These are phyloP conservation scores for Rhopalosiphum padi DNA, from an alignment of 1,140 invertebrate species.

Conservation along the genomic window DNA sequence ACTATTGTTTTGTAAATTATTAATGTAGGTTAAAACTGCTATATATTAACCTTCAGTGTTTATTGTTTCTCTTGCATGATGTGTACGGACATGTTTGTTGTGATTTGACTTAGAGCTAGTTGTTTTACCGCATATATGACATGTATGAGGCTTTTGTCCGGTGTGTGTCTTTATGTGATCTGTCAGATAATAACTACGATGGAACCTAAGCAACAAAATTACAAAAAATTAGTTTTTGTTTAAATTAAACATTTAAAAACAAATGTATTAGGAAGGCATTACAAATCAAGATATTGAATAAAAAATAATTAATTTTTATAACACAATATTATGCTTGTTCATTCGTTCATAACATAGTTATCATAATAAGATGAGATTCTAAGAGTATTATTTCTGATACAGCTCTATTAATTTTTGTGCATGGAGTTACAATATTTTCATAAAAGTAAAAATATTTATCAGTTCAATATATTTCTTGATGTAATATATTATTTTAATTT, in stretches of 20 bases:
- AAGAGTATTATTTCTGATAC: background rate
- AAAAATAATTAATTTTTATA: background rate
- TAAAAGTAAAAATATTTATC: background rate
- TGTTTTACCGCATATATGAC: conserved; percentile 85
- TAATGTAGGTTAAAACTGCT: background rate
- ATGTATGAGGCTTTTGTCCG: conserved; percentile 81
- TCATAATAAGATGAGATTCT: background rate
- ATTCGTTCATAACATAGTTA: too few species aligned
- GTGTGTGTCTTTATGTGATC: conserved; percentile 87
- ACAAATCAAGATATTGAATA: too few species aligned
- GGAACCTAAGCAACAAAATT: conserved; percentile 67
- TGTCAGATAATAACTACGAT: conserved; percentile 84
- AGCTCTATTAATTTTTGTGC: background rate
- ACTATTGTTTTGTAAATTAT: background rate
- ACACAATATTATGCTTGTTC: too few species aligned
- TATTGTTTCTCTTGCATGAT: conserved; percentile 83
- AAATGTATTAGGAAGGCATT: background rate
- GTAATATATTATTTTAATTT: background rate
- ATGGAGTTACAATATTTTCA: background rate
- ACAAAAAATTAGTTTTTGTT: background rate
- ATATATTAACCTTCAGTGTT: conserved; percentile 77
- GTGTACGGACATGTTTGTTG: conserved; percentile 86
- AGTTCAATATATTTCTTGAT: background rate
- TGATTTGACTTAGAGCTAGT: conserved; percentile 88
- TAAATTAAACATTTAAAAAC: background rate